phyloP scores from a whole-genome alignment of 2,113 vertebrate species.

The Gavialis gangeticus region DNA sequence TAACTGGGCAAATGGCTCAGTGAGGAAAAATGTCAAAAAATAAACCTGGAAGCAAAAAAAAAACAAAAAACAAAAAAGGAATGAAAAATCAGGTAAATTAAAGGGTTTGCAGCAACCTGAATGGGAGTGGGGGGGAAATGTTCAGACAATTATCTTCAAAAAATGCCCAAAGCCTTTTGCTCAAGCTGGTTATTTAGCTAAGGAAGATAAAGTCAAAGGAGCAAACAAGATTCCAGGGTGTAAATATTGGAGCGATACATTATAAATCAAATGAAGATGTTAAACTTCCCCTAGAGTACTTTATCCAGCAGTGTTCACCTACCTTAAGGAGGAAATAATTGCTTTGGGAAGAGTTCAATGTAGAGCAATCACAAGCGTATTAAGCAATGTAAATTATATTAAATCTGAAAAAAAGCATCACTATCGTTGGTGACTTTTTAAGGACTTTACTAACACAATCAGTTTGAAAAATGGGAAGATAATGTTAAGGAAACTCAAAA shows the following conservation, averaged over 20 bases:
- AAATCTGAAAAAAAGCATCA: not conserved
- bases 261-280: not conserved
- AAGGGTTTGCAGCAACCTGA: not conserved
- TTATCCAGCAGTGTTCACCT: not conserved
- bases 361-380: not conserved
- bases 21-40: not conserved
- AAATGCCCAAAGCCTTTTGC: not conserved
- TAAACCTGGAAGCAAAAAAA: not conserved
- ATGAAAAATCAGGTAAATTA: not conserved
- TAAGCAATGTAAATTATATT: accelerated
- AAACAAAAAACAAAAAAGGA: not conserved
- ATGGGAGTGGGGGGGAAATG: accelerated
- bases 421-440: not conserved
- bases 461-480: not conserved
- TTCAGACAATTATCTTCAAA: not conserved
- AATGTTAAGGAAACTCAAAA: not conserved
- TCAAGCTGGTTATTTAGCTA: not conserved
- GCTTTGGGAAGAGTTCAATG: not conserved
- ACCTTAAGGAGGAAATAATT: not conserved
- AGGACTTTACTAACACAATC: accelerated
- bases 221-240: not conserved
- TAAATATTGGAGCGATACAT: not conserved
- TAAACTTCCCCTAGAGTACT: not conserved
- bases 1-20: not conserved
- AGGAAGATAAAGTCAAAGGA: not conserved